Evolutionary conservation across 2,888 invertebrate genomes (phyloP).

Genomic region (Nycteola revayana): DNA sequence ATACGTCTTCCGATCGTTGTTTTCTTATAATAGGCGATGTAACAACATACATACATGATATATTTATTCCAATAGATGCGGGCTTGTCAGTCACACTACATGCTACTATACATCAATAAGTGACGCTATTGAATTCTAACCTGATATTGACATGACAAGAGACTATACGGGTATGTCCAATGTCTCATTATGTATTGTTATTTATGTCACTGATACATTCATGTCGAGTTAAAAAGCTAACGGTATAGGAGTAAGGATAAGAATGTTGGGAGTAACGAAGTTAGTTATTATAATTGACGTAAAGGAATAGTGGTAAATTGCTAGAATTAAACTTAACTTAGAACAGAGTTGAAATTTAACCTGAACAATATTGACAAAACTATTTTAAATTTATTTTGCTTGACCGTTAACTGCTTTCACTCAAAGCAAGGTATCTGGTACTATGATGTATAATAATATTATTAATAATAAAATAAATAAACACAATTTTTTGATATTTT

Average conservation of each 20-base stretch:
- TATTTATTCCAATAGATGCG: slow-evolving; percentile 30
- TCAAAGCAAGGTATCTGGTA: no score
- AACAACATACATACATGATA: not conserved
- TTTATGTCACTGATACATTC: slow-evolving; percentile 22
- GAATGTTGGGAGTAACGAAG: not conserved
- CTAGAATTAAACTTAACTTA: no score
- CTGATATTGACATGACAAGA: slow-evolving; percentile 48
- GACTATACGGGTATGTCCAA: slow-evolving; percentile 51
- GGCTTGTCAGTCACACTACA: slow-evolving; percentile 31
- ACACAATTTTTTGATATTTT: no score
- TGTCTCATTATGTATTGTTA: slow-evolving; percentile 39
- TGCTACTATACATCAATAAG: slow-evolving; percentile 33
- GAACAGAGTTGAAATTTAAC: no score
- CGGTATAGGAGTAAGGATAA: slow-evolving; percentile 17
- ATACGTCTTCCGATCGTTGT: no score
- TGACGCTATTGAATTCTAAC: slow-evolving; percentile 31
- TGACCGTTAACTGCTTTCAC: no score
- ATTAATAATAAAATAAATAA: no score
- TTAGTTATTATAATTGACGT: not conserved
- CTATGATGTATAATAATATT: no score
- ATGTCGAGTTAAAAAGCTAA: slow-evolving; percentile 11
- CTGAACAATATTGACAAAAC: no score
- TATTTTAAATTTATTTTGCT: no score
- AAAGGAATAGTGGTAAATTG: no score
- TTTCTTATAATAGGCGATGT: no score